Percentiles rank a stretch among this genome's conserved stretches.
Evolutionary conservation across 1,140 invertebrate species (phyloP).

Genomic region (Aphis craccivora): DNA sequence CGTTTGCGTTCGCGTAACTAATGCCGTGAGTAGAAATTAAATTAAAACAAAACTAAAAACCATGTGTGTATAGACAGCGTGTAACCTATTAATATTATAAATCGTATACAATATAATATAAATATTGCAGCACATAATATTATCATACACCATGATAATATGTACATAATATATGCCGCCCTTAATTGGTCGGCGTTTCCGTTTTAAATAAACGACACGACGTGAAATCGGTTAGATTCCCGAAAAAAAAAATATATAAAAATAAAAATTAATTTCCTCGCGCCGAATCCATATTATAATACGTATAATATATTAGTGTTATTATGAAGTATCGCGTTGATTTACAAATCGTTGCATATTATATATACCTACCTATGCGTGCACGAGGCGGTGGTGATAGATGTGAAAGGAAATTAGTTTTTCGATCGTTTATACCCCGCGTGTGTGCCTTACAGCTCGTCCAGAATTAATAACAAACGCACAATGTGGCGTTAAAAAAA

Average conservation of each 20-base stretch:
- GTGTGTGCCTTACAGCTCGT: neutral
- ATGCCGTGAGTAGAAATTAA: neutral
- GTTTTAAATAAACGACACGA: slow-evolving; percentile 1
- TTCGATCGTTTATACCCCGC: slow-evolving; percentile 4
- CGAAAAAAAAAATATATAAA: neutral
- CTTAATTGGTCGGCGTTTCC: neutral
- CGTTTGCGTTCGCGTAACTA: slow-evolving; percentile 8
- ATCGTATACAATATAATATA: neutral
- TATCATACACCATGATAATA: neutral
- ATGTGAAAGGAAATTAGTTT: slow-evolving; percentile 39
- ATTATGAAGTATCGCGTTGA: neutral
- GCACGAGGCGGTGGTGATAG: neutral
- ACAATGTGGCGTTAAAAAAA: neutral
- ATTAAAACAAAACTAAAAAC: neutral
- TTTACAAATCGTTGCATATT: slow-evolving; percentile 6
- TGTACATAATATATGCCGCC: neutral
- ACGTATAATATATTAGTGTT: neutral
- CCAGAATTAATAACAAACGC: slow-evolving; percentile 18
- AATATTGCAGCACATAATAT: neutral
- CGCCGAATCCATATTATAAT: neutral
- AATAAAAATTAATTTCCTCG: neutral
- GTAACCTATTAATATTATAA: neutral
- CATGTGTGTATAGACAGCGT: too few species aligned
- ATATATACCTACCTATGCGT: neutral
- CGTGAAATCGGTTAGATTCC: slow-evolving; percentile 22